phyloP scores from a whole-genome alignment of 2,888 invertebrate species.

The Notodonta ziczac region DNA sequence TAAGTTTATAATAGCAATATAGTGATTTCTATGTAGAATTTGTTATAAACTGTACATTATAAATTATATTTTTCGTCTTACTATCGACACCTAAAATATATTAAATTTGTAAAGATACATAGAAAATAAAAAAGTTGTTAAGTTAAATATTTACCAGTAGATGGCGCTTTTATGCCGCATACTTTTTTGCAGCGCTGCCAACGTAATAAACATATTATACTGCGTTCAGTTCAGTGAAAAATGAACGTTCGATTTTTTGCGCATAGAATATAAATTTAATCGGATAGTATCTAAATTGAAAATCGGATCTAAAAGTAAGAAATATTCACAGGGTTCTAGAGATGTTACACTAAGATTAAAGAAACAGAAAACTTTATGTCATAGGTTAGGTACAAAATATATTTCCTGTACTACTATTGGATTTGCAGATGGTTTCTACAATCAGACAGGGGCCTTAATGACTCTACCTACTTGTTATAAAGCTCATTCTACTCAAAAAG shows the following conservation, averaged over 20 bases:
- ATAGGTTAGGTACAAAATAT: not conserved
- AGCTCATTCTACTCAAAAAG: no score
- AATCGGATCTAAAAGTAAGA: not conserved
- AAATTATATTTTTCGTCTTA: not conserved
- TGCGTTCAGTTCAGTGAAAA: constrained; percentile 37
- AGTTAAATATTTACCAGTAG: constrained; percentile 24
- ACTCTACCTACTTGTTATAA: no score
- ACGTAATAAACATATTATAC: constrained; percentile 6
- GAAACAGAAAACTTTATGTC: no score
- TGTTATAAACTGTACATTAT: no score
- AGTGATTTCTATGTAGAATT: not conserved
- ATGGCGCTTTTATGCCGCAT: constrained; percentile 37
- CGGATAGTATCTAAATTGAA: not conserved
- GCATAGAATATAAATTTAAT: not conserved
- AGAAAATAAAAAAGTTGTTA: no score
- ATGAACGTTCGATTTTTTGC: not conserved
- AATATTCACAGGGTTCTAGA: no score
- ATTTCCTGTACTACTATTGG: no score
- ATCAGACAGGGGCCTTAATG: no score
- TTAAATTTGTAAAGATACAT: no score
- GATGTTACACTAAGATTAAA: no score
- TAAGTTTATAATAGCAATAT: not conserved
- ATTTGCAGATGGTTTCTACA: no score
- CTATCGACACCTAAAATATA: not conserved
- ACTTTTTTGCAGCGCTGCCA: constrained; percentile 1